Evolutionary conservation across 2,797 vertebrate genomes (phyloP), one percentile per base, ranked within the genome.

Genomic region (Bufotes viridis): DNA sequence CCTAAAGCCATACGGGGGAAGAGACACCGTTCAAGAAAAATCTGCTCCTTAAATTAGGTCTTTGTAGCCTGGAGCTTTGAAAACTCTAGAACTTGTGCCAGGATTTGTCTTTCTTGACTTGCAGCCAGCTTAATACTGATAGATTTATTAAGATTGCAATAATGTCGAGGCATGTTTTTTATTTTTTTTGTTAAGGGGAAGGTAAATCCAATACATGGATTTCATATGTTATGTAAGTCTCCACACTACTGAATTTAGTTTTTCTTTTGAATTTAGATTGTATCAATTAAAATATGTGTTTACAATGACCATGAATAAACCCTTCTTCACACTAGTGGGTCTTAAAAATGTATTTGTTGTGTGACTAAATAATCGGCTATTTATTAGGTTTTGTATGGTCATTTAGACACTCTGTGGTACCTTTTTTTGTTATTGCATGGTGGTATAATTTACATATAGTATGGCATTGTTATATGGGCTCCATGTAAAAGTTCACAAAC

Each of bases 131-230:
- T 34, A 87, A 42, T 70, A 82, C 18, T 75, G 69, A 87, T 49
- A 76, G 70, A 87, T 76, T 76, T 82, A 82, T 87, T 58, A 67
- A 81, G 83, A 42, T 63, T 76, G 6, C 83, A 20, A 63, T 76
- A 76, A 76, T 76, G 55, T 84, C 76, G 57, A 60, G 70, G 57
- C 69, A 42, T 76, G 29, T 75, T 69, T 57, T 55, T 34, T 34
- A 2, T 34, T 34, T 69, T 49, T 81, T 67, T 81, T 49, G 34
- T 63, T 70, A 18, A 51, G 42, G 2, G 20, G 8, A 81, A 51
- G 7, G 60, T 67, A 26, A 8, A n/a, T 57, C 4, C 29, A 63
- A 61, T 29, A 42, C 60, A 81, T 67, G 29, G 63, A 17, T 63
- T 80, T 80, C 49, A 60, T 26, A 60, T 22, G 6, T 42, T 42